Base-by-base conservation (phyloP, 2,113 vertebrate species). In the Isurus oxyrinchus region DNA sequence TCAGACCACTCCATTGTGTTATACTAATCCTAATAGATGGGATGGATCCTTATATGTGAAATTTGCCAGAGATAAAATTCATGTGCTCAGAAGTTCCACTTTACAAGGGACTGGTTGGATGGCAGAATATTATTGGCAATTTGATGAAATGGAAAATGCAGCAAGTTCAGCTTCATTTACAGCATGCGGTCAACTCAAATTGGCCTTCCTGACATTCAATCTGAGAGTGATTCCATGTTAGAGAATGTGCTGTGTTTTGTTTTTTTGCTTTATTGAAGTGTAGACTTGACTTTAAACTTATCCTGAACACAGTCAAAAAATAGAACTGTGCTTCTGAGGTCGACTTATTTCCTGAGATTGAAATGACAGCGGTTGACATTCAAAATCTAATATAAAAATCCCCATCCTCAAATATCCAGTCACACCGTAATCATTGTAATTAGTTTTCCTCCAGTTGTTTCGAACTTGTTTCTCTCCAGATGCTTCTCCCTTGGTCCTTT, bases 101-200 rank as follows among this genome's bases (percentile, higher is more conserved):
- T 1, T 63, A 40, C n/a, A n/a, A 63, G n/a, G 59, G 59, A n/a
- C 35, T 21, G 7, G 90, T 21, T 66, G 59, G 90, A 59, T 44
- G 19, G 35, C 59, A 40, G 35, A 23, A 63, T 94, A 61, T 94
- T 94, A 94, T 94, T 94, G 59, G 35, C 90, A 94, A 94, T 66
- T 40, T 94, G 59, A n/a, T 63, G 90, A 94, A 63, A 94, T 94
- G 59, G 59, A 94, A 94, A 94, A 94, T 40, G 35, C 35, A 23
- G 59, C 90, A 94, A 63, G 90, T 63, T 94, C 59, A 94, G 59
- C 90, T 94, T 94, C 90, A 66, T 94, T 94, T 94, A 66, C 90
- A 40, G 90, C 59, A 94, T 6, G 0, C 59, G 66, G 59, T 94
- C 90, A 94, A 63, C 59, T 94, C 59, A 63, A 63, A 66, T 40